These are phyloP conservation scores for Salticus scenicus DNA, from an alignment of 2,888 invertebrate genomes.

Conservation along the genomic window DNA sequence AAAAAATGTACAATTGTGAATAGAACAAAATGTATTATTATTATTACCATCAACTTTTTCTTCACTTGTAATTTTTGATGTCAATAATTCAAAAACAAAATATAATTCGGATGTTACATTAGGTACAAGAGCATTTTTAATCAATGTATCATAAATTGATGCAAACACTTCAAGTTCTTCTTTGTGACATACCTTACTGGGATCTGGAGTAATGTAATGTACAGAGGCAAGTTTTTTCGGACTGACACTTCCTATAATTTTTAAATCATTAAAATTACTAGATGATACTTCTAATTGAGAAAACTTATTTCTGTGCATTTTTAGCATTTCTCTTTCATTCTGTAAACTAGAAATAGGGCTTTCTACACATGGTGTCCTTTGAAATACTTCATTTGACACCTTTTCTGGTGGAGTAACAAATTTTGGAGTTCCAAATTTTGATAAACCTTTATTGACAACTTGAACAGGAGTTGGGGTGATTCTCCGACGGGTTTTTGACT, in stretches of 20 bases:
- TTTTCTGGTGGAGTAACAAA: conserved; percentile 23
- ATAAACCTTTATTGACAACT: neutral
- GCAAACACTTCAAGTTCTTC: conserved; percentile 79
- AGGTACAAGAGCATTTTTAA: conserved; percentile 81
- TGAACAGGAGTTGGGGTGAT: conserved; percentile 59
- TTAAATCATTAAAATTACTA: neutral
- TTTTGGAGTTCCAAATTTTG: conserved; percentile 27
- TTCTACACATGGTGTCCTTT: conserved; percentile 8
- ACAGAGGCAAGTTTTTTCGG: neutral
- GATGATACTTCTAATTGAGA: neutral
- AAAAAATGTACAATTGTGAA: conserved; percentile 85
- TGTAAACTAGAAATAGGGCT: conserved; percentile 12
- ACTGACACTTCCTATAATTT: neutral
- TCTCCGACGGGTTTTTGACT: conserved; percentile 28
- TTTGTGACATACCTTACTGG: conserved; percentile 77
- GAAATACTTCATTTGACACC: conserved; percentile 30
- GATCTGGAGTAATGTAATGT: conserved; percentile 39
- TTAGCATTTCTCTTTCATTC: conserved; percentile 51
- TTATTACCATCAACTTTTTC: conserved; percentile 17
- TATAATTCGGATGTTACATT: conserved; percentile 83
- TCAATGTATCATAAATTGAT: conserved; percentile 80
- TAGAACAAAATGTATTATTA: conserved; percentile 73
- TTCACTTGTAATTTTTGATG: conserved; percentile 73
- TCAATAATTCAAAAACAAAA: conserved; percentile 81
- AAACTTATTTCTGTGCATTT: conserved; percentile 24